A percentile compares a stretch with the other conserved stretches of the same genome.
phyloP scores from a whole-genome alignment of 30 jellyfish, hydroid and myxozoan genomes.

The Cassiopea andromeda region DNA sequence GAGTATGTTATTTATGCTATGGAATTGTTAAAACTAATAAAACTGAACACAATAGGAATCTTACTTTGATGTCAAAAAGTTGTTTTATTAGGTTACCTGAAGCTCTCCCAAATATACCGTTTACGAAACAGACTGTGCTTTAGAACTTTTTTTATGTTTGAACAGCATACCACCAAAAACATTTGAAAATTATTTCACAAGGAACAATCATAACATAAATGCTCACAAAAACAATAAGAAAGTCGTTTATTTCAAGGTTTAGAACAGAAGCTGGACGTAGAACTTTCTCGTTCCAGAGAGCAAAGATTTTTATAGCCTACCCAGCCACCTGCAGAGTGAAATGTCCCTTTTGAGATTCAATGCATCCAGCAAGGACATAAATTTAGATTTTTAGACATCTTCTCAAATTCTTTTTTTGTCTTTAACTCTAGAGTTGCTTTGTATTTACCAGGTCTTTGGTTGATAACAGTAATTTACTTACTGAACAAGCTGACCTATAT shows the following conservation, averaged over 20 bases:
- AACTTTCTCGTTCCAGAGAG: no score
- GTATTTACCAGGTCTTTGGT: conserved; percentile 2
- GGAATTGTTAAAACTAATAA: no score
- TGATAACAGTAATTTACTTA: neutral
- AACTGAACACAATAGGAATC: no score
- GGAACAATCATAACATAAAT: neutral
- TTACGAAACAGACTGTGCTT: conserved; percentile 22
- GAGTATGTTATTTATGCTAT: no score
- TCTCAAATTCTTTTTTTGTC: neutral
- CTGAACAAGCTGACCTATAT: neutral
- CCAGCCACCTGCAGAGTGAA: neutral
- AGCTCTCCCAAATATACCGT: no score
- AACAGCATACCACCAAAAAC: conserved; percentile 35
- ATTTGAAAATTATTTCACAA: conserved; percentile 33
- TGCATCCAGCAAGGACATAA: conserved; percentile 16
- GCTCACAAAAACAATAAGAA: neutral
- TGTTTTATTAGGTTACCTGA: no score
- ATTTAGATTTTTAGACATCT: neutral
- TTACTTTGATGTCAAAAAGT: no score
- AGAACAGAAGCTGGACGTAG: conserved; percentile 14
- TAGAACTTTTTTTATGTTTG: neutral
- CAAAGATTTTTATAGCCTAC: neutral
- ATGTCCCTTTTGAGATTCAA: conserved; percentile 16
- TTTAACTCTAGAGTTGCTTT: neutral
- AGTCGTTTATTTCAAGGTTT: neutral